Conservation (phyloP, 1,140 invertebrate species). For the Dufourea novaeangliae region DNA sequence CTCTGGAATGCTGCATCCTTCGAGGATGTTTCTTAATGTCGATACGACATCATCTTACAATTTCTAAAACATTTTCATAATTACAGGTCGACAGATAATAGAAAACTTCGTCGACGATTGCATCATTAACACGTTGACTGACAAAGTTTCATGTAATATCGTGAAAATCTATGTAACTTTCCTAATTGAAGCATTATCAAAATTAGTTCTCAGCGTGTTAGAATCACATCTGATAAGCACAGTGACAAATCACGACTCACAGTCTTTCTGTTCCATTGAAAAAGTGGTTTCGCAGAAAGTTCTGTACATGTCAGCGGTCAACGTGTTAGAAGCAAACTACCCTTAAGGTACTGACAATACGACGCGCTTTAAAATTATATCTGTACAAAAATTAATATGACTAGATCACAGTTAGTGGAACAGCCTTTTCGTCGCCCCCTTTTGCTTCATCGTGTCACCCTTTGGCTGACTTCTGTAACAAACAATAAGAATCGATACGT, state of each 20-base stretch:
- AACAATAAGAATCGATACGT: constrained; percentile 35
- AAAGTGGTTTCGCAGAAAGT: background rate
- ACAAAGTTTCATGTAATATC: background rate
- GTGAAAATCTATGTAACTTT: no score
- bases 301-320: background rate
- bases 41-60: constrained; percentile 27
- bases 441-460: constrained; percentile 14
- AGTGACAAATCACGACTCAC: background rate
- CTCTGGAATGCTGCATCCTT: constrained; percentile 45
- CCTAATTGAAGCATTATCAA: no score
- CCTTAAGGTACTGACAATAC: background rate
- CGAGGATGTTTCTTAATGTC: constrained; percentile 20
- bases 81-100: background rate
- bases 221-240: background rate
- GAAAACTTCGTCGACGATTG: background rate
- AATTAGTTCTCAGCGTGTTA: no score
- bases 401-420: constrained; percentile 76
- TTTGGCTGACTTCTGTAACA: constrained; percentile 67
- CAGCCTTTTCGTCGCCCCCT: constrained; percentile 63
- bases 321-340: background rate
- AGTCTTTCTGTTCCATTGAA: background rate
- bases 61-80: background rate
- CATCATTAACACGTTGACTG: background rate
- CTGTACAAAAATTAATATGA: constrained; percentile 67
- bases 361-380: constrained; percentile 17